Evolutionary conservation across 2,113 vertebrate genomes (phyloP).

Genomic region (Chionodraco myersi): DNA sequence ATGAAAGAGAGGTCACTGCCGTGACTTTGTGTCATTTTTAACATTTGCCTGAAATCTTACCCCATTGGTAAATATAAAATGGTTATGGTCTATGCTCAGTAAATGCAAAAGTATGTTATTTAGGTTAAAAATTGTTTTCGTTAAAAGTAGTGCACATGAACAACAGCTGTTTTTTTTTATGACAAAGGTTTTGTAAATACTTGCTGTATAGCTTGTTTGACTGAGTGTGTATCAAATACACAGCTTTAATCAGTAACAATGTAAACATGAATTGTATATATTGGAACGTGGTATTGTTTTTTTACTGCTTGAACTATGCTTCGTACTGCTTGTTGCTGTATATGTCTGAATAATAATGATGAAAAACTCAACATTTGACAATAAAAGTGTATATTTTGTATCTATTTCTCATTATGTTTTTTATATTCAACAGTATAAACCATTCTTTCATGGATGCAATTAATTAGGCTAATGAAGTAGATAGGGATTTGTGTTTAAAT

Average conservation of each 20-base stretch:
- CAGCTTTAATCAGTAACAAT: slow-evolving; percentile 39
- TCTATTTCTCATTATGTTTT: not conserved
- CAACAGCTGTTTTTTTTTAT: slow-evolving; percentile 31
- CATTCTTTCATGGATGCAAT: not conserved
- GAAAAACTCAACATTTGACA: slow-evolving; percentile 49
- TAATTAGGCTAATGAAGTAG: not conserved
- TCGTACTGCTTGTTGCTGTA: slow-evolving; percentile 45
- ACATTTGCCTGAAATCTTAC: slow-evolving; percentile 38
- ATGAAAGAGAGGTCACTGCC: slow-evolving; percentile 53
- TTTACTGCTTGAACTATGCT: slow-evolving; percentile 21
- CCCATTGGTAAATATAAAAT: slow-evolving; percentile 5
- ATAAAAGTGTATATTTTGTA: slow-evolving; percentile 73
- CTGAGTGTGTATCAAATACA: slow-evolving; percentile 76
- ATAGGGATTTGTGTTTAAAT: slow-evolving; percentile 1
- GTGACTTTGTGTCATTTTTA: slow-evolving; percentile 61
- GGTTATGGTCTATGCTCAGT: not conserved
- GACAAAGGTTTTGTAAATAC: slow-evolving; percentile 73
- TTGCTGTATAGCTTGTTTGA: slow-evolving; percentile 64
- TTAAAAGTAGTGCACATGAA: slow-evolving; percentile 32
- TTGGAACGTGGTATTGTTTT: slow-evolving; percentile 30
- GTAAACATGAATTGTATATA: slow-evolving; percentile 55
- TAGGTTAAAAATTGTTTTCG: not conserved
- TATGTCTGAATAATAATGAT: slow-evolving; percentile 21
- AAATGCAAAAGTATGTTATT: slow-evolving; percentile 9
- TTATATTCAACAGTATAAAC: not conserved